A percentile compares a stretch with the other conserved stretches of the same genome.
Evolutionary conservation across 2,888 invertebrate species (phyloP).

Genomic region (Doris montereyensis): DNA sequence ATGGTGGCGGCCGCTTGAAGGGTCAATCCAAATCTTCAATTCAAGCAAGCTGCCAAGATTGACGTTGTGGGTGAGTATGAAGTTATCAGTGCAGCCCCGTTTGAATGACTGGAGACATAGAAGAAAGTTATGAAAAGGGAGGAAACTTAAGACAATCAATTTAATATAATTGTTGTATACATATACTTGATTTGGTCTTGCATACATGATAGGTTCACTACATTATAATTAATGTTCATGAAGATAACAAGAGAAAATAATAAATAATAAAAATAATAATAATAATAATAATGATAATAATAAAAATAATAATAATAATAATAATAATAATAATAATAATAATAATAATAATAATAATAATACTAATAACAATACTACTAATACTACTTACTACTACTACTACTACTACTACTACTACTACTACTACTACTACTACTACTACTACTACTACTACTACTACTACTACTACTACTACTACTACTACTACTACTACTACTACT

Average conservation of each 20-base stretch:
- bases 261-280: too few relatives aligned
- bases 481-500: not conserved
- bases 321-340: too few relatives aligned
- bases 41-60: conserved; percentile 47
- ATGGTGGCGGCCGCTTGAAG: not conserved
- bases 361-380: conserved; percentile 32
- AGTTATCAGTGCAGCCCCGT: conserved; percentile 49
- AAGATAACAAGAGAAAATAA: too few relatives aligned
- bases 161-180: too few relatives aligned
- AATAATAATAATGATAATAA: too few relatives aligned
- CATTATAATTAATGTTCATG: too few relatives aligned
- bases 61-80: conserved; percentile 43
- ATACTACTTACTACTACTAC: not conserved
- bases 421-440: conserved; percentile 22
- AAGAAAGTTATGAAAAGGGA: too few relatives aligned
- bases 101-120: conserved; percentile 52
- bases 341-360: too few relatives aligned
- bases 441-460: not conserved
- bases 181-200: too few relatives aligned
- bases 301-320: too few relatives aligned
- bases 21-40: conserved; percentile 52
- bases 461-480: not conserved
- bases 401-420: conserved; percentile 32
- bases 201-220: too few relatives aligned
- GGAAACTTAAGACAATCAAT: too few relatives aligned